Evolutionary conservation across 2,113 vertebrate species (phyloP), one percentile per base, ranked within the genome.

Genomic region (Poeciliopsis retropinna): DNA sequence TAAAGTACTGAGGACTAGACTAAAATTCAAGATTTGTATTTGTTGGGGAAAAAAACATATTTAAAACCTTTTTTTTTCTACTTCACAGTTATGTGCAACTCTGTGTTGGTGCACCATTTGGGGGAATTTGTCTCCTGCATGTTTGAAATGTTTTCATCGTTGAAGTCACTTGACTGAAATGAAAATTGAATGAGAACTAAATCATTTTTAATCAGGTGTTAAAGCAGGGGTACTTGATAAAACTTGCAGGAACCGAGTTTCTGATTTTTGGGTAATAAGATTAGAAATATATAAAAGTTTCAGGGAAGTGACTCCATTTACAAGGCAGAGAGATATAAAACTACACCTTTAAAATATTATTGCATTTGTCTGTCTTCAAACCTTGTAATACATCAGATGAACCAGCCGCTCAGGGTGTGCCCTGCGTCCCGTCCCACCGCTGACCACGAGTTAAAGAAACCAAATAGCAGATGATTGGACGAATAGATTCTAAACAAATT

Each of bases 381-480:
- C 30, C 78, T 76, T 70, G 61, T 37, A 28, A 76, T 37, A 13
- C 61, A 81, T 75, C 75, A 64, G 71, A 78, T 25, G 28, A 72
- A 85, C 27, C 4, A 64, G 32, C 27, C 67, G 60, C 64, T 70
- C 29, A 69, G 70, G 30, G 2, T 66, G 62, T 29, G 32, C 12
- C 70, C 27, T 60, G 25, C 57, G 19, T 78, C 81, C 65, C 9
- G 3, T n/a, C 31, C 69, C n/a, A 0, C 66, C 22, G 3, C 51
- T 8, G 8, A 64, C 80, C 73, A 39, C 80, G 72, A 70, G 31
- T 73, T 61, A 54, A 63, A 57, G 62, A 34, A 72, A 31, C 39
- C 47, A 39, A 29, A 41, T 22, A 70, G 61, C 37, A 72, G 72
- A 72, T 79, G 60, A 60, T 72, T 41, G n/a, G 72, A 75, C 47